These are phyloP conservation scores for Hemiscyllium ocellatum DNA, from an alignment of 2,113 vertebrate species.

Conservation along the genomic window DNA sequence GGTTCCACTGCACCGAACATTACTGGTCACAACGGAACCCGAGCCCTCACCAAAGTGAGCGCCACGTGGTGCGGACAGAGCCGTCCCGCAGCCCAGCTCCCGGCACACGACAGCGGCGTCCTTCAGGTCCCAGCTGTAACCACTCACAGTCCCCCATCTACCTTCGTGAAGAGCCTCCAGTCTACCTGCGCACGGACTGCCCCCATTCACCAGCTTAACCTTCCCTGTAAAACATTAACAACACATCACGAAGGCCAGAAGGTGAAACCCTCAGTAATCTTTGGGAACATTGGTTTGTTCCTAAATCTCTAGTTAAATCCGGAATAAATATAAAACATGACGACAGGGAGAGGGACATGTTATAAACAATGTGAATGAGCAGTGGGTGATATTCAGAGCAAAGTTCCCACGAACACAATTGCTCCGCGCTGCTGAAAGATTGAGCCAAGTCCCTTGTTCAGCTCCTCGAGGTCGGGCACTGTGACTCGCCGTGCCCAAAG, in stretches of 20 bases:
- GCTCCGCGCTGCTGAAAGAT: no score
- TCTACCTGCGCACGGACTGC: background rate
- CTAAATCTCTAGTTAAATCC: background rate
- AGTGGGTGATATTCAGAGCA: no score
- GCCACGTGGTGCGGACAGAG: background rate
- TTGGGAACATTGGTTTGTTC: background rate
- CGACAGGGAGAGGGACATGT: background rate
- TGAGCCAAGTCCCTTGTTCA: no score
- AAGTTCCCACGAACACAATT: no score
- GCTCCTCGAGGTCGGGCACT: no score
- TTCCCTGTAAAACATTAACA: background rate
- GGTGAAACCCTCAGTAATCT: background rate
- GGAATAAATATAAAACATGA: background rate
- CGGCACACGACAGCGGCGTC: background rate
- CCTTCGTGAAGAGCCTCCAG: background rate
- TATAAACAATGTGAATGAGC: no score
- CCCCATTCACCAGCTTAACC: background rate
- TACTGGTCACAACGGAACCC: background rate
- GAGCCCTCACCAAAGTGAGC: background rate
- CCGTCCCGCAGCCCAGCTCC: background rate
- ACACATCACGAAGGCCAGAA: background rate
- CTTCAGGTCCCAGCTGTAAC: background rate
- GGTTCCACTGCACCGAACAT: background rate
- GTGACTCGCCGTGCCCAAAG: no score
- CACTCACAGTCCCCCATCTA: background rate